Conservation (phyloP, 2,797 vertebrate genomes). For the Yasuhikotakia modesta region DNA sequence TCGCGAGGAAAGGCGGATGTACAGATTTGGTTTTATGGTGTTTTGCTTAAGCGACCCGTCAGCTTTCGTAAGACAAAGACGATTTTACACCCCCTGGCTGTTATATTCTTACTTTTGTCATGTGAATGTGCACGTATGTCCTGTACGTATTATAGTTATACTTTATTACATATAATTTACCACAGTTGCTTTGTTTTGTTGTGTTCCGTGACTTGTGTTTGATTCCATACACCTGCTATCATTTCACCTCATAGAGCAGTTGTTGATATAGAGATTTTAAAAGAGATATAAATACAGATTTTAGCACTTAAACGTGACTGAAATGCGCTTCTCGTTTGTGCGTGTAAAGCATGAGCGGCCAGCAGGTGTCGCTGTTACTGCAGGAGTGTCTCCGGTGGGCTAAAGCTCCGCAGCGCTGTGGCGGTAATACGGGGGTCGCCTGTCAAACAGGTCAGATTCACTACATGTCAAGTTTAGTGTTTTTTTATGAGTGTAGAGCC, state of each 20-base stretch:
- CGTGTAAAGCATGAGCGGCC: constrained; percentile 69
- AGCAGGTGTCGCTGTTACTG: constrained; percentile 75
- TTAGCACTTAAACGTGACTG: too few species aligned
- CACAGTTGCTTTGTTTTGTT: background rate
- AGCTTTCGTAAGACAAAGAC: background rate
- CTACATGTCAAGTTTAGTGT: too few species aligned
- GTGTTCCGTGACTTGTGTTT: background rate
- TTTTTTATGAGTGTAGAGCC: too few species aligned
- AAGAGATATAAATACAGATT: too few species aligned
- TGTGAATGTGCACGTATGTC: too few species aligned
- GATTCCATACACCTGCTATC: background rate
- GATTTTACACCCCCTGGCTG: background rate
- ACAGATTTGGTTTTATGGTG: background rate
- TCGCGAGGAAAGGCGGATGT: background rate
- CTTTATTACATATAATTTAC: background rate
- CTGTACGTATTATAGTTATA: too few species aligned
- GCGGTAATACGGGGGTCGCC: constrained; percentile 13
- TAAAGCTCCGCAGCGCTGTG: background rate
- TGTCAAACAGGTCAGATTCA: too few species aligned
- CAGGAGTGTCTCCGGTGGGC: constrained; percentile 73
- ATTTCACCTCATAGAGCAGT: background rate
- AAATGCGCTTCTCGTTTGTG: background rate
- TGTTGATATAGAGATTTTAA: too few species aligned
- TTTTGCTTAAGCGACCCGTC: background rate
- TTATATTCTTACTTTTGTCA: background rate